Evolutionary conservation across 1,140 invertebrate genomes (phyloP).

Genomic region (Magallana gigas): DNA sequence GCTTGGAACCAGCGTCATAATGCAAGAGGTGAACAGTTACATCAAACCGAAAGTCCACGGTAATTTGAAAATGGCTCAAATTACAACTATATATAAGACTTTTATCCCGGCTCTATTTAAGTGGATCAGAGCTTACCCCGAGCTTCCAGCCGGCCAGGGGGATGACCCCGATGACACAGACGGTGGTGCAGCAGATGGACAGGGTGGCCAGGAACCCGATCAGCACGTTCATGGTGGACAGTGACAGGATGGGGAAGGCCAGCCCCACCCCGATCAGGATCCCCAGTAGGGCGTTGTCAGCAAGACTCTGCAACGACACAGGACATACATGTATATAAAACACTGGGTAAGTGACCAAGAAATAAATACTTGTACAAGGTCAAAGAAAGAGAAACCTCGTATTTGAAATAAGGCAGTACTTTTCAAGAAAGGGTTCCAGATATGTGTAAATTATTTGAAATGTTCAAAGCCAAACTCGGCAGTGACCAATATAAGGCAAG

Average conservation of each 20-base stretch:
- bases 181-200: constrained; percentile 63
- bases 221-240: constrained; percentile 65
- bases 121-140: constrained; percentile 53
- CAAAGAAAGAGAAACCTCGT: no score
- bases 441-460: neutral
- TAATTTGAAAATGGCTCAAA: no score
- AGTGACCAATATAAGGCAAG: no score
- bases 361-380: no score
- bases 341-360: no score
- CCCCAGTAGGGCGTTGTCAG: constrained; percentile 59
- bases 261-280: constrained; percentile 56
- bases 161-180: constrained; percentile 65
- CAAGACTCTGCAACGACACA: constrained; percentile 56
- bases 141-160: constrained; percentile 66
- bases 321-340: neutral
- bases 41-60: no score
- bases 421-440: neutral
- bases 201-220: constrained; percentile 64
- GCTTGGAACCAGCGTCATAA: no score
- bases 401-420: neutral
- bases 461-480: no score
- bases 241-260: constrained; percentile 66
- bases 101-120: no score
- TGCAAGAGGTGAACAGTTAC: no score
- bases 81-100: no score